Evolutionary conservation across 2,113 vertebrate genomes (phyloP), one percentile per base, ranked within the genome.

Genomic region (Nematolebias whitei): DNA sequence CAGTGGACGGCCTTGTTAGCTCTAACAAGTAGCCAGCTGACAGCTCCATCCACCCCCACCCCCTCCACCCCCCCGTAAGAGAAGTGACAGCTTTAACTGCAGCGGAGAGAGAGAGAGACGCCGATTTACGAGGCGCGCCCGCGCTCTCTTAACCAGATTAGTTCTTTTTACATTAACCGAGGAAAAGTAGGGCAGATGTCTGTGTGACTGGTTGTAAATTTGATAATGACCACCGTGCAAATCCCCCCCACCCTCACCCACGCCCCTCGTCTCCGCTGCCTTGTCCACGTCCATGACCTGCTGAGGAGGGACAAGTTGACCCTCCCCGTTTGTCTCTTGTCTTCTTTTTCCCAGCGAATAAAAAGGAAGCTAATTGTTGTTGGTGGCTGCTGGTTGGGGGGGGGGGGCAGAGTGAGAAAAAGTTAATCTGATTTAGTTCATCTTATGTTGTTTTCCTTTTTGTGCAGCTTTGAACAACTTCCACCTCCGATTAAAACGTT

Each of bases 181-280:
- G 32, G 16, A 85, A 94, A 95, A 94, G 89, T 90, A 93, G 94
- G 95, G 89, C 95, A 96, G 94, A 95, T 96, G 94, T 96, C 95
- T 80, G 85, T 92, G 78, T 57, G 93, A 91, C 94, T 94, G 93
- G 90, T 91, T 90, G 83, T 93, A 95, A 94, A 95, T 93, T 93
- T 64, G 84, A 90, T 91, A 90, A 92, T 93, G 93, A 94, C 90
- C 88, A 45, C 89, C 82, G 85, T 65, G 78, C 94, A 96, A 94
- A 95, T 93, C 92, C 93, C 84, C 48, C 56, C 14, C 29, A n/a
- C n/a, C n/a, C n/a, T n/a, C n/a, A n/a, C 44, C 1, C 22, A 19
- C 3, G 14, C 32, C 23, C 13, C n/a, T n/a, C 56, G 38, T 56
- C 86, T 91, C 90, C 88, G 87, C 88, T 40, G n/a, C 23, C 56